phyloP scores from a whole-genome alignment of 30 jellyfish, hydroid and myxozoan species.

The Pseudorhiza aurosa region DNA sequence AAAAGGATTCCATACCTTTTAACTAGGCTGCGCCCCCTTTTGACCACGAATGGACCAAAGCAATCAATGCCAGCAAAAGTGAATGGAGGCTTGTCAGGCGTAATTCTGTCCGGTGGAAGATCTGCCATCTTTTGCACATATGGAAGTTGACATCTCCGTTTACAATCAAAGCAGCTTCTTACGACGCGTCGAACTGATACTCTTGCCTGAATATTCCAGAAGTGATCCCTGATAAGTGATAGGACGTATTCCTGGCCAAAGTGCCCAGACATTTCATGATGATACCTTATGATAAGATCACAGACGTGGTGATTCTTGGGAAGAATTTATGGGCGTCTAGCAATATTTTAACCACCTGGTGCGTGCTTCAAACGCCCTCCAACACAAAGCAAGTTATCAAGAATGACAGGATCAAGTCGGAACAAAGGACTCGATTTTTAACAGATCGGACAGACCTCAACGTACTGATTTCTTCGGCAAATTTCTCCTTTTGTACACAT shows the following conservation, averaged over 20 bases:
- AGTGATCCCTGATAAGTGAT: conserved; percentile 33
- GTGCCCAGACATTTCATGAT: conserved; percentile 22
- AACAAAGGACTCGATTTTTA: conserved; percentile 26
- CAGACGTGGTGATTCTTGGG: conserved; percentile 33
- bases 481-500: conserved; percentile 42
- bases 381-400: conserved; percentile 17
- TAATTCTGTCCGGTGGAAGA: conserved; percentile 48
- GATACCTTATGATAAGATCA: conserved; percentile 30
- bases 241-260: conserved; percentile 39
- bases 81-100: conserved; percentile 52
- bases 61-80: conserved; percentile 56
- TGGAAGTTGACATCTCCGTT: conserved; percentile 9
- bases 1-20: conserved; percentile 67
- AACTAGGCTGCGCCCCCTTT: conserved; percentile 33
- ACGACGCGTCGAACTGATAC: conserved; percentile 19
- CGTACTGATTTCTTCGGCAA: conserved; percentile 23
- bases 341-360: conserved; percentile 18
- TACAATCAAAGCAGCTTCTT: conserved; percentile 31
- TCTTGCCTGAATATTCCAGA: conserved; percentile 45
- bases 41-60: conserved; percentile 56
- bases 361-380: conserved; percentile 35
- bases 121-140: conserved; percentile 57
- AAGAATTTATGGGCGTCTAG: conserved; percentile 16
- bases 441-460: neutral
- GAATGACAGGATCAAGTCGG: conserved; percentile 22